Conservation (phyloP, 2,888 invertebrate genomes). For the Sesia bembeciformis region DNA sequence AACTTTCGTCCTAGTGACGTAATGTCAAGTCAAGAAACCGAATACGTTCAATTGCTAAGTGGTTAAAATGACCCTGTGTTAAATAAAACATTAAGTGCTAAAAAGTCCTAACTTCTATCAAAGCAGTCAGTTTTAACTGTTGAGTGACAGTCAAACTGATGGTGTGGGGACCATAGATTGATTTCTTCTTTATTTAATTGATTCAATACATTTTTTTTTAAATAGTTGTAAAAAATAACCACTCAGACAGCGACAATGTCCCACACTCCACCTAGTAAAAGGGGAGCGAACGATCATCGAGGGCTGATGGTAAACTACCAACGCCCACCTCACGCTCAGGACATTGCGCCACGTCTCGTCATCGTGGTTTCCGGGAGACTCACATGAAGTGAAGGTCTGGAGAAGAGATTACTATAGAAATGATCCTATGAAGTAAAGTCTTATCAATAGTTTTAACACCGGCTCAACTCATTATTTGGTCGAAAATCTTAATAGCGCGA, state of each 20-base stretch:
- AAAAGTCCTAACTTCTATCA: too few species aligned
- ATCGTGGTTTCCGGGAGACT: not conserved
- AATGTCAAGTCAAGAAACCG: too few species aligned
- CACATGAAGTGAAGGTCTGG: constrained; percentile 1
- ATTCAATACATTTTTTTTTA: too few species aligned
- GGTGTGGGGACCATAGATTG: too few species aligned
- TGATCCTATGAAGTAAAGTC: constrained; percentile 2
- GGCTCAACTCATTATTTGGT: not conserved
- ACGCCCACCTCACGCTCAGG: constrained; percentile 1
- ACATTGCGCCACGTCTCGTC: constrained; percentile 1
- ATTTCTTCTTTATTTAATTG: too few species aligned
- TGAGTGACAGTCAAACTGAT: too few species aligned
- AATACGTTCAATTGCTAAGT: too few species aligned
- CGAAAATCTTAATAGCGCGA: not conserved
- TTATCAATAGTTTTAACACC: too few species aligned
- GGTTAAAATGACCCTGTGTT: too few species aligned
- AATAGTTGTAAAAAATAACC: not conserved
- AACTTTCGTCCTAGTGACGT: too few species aligned
- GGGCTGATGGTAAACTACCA: constrained; percentile 1
- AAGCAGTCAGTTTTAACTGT: too few species aligned
- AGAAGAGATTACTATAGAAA: constrained; percentile 2
- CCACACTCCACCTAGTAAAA: not conserved
- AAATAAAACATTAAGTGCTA: too few species aligned
- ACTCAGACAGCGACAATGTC: constrained; percentile 1
- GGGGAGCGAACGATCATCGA: constrained; percentile 1